Evolutionary conservation across 1,140 invertebrate species (phyloP).

Genomic region (Streblospio benedicti): DNA sequence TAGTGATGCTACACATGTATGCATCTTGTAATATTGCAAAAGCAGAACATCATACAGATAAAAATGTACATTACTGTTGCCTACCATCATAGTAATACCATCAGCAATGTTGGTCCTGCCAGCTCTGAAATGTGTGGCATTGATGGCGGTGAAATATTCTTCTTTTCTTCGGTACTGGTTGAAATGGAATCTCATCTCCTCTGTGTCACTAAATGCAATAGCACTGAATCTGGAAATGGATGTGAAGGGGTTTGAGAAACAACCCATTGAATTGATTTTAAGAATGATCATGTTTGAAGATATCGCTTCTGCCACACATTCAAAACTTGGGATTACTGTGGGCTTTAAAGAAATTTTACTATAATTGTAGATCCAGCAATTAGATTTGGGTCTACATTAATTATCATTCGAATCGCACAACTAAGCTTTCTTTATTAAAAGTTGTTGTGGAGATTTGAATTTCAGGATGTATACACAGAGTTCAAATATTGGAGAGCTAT

Average conservation of each 20-base stretch:
- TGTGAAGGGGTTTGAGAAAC: background rate
- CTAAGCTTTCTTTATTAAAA: no score
- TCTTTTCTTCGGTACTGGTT: slow-evolving; percentile 5
- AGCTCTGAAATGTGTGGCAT: slow-evolving; percentile 5
- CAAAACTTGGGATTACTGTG: background rate
- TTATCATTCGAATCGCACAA: no score
- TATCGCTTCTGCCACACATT: background rate
- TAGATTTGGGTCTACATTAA: no score
- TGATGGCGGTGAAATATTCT: slow-evolving; percentile 7
- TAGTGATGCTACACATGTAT: no score
- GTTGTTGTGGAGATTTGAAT: no score
- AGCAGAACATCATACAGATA: no score
- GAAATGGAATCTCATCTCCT: background rate
- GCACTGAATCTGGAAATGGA: slow-evolving; percentile 1
- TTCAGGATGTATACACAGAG: no score
- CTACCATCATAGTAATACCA: slow-evolving; percentile 9
- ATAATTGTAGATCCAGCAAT: background rate
- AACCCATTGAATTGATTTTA: background rate
- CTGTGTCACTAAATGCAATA: slow-evolving; percentile 4
- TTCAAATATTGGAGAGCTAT: no score
- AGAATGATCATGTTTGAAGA: background rate
- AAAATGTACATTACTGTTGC: no score
- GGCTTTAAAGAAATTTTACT: background rate
- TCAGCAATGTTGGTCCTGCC: slow-evolving; percentile 12
- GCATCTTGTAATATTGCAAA: no score